Evolutionary conservation across 2,113 vertebrate species (phyloP).

Genomic region (Emydura subglobosa): DNA sequence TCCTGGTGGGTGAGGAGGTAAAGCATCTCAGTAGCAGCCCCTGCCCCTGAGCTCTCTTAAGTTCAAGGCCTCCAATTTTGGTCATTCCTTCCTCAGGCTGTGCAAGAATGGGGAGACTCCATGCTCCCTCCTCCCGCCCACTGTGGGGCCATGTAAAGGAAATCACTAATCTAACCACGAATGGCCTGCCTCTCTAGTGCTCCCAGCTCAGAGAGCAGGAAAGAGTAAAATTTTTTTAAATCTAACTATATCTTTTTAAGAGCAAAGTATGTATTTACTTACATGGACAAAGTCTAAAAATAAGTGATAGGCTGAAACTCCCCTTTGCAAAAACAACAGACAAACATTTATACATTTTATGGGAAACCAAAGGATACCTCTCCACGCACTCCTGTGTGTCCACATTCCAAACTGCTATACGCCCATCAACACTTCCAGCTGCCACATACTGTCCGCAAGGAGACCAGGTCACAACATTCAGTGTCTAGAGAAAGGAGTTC

Average conservation of each 20-base stretch:
- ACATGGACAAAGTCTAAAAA: neutral
- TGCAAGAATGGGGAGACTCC: neutral
- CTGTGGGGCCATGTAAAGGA: neutral
- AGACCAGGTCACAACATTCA: slow-evolving; percentile 94
- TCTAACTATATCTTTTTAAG: neutral
- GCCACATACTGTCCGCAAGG: slow-evolving; percentile 91
- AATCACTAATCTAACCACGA: neutral
- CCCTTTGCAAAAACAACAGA: neutral
- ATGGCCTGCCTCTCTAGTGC: neutral
- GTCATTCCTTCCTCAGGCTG: accelerated
- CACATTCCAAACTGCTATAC: slow-evolving; percentile 88
- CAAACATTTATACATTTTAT: neutral
- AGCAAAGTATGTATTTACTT: neutral
- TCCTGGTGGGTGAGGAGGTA: neutral
- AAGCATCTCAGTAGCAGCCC: neutral
- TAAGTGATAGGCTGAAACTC: neutral
- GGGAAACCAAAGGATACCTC: slow-evolving; percentile 80
- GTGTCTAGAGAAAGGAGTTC: slow-evolving; percentile 73
- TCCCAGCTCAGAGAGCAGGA: neutral
- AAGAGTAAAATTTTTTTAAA: neutral
- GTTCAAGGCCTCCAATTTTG: neutral
- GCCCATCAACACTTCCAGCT: slow-evolving; percentile 87
- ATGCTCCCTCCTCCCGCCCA: neutral
- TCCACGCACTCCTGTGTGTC: slow-evolving; percentile 87
- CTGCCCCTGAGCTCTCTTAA: neutral